A percentile compares a stretch with the other conserved stretches of the same genome.
Conservation (phyloP, 2,113 vertebrate genomes). For the Pachypanchax playfairii region DNA sequence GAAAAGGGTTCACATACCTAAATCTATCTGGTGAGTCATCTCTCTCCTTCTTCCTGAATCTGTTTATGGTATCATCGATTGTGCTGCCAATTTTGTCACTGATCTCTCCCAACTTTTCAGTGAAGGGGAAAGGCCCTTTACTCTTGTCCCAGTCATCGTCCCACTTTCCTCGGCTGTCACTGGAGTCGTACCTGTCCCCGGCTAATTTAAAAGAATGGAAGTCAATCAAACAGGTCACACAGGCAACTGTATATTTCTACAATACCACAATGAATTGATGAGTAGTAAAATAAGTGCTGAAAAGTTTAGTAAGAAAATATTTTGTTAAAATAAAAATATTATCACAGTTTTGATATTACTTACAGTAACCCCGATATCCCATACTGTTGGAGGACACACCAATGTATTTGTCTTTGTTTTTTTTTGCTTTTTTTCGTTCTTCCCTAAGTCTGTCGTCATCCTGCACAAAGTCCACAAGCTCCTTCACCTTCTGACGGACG, state of each 20-base stretch:
- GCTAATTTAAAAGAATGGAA: conserved; percentile 27
- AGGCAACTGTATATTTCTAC: not conserved
- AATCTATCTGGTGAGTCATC: conserved; percentile 96
- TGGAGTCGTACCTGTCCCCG: conserved; percentile 89
- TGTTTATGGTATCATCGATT: conserved; percentile 96
- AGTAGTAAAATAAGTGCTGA: not conserved
- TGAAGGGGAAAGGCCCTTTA: conserved; percentile 92
- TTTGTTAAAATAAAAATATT: no score
- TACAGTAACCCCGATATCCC: conserved; percentile 87
- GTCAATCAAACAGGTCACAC: not conserved
- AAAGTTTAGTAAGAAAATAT: no score
- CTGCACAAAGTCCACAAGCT: conserved; percentile 94
- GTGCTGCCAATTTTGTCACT: conserved; percentile 98
- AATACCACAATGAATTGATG: not conserved
- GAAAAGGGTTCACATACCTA: conserved; percentile 85
- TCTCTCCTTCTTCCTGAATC: conserved; percentile 93
- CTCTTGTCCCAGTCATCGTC: conserved; percentile 96
- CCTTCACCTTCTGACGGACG: conserved; percentile 97
- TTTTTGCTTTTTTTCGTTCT: conserved; percentile 98
- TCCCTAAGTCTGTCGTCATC: conserved; percentile 96
- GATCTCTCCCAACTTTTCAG: conserved; percentile 95
- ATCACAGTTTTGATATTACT: conserved; percentile 62
- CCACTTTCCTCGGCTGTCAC: conserved; percentile 87
- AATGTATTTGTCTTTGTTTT: conserved; percentile 97
- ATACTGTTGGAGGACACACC: conserved; percentile 94